Base-by-base conservation (phyloP, 2,797 vertebrate genomes). In the Sebastiscus tertius region DNA sequence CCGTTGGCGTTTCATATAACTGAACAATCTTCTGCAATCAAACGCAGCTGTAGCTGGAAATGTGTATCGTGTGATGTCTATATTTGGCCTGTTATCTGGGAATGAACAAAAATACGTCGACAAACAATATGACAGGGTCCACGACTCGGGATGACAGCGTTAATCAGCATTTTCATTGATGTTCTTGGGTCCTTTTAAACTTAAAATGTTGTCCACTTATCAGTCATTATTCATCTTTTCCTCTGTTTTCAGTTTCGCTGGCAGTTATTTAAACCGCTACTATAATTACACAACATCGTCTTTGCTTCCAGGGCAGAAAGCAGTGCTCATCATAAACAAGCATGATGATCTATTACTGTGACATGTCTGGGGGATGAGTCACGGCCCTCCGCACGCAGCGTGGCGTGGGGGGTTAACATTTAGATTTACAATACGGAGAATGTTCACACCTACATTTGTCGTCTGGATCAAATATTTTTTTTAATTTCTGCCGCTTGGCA, bases 261-360 rank as follows among this genome's bases (percentile, higher is more conserved):
- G 54, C 66, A 78, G 79, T 84, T 4, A 34, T 62, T 62, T 7
- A 52, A 52, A 46, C 42, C 16, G 61, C 74, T 68, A 52, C 31
- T 29, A 27, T 64, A 86, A 85, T 87, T 81, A 83, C 29, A 75
- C 74, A 62, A 75, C 54, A 34, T 71, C 76, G 6, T 46, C 67
- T 34, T 54, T 46, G 70, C 52, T 82, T 80, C 42, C 58, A 27
- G 75, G 58, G 60, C 72, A 77, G 61, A 72, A 85, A 88, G 73
- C 76, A 36, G 36, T 12, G 8, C 67, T 56, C 67, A 33, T 64
- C 71, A 67, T 72, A 84, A 91, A 88, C 80, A 84, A 72, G 76
- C 70, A 55, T 31, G 58, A 64, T 72, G 56, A 89, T 88, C 68
- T 88, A 70, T 88, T 85, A 84, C 68, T 36, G 81, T 71, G 65